A percentile compares a stretch with the other conserved stretches of the same genome.
Conservation (phyloP, 2,797 vertebrate genomes). For the Masticophis lateralis region DNA sequence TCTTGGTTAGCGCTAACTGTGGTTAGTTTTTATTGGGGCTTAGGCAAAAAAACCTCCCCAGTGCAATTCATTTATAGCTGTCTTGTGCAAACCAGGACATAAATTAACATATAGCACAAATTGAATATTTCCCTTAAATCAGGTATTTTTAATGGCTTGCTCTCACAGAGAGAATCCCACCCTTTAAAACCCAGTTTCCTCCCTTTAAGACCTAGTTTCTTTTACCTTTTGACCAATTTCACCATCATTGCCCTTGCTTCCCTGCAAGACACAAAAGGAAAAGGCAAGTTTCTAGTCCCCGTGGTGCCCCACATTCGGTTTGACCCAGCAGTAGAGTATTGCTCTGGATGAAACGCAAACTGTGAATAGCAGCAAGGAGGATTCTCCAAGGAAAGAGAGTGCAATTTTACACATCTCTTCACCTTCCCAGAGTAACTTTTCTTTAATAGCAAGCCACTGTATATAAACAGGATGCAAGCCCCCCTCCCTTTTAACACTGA, state of each 20-base stretch:
- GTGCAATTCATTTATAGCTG: background rate
- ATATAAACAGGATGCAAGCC: no score
- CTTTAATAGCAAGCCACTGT: no score
- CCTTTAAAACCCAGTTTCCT: background rate
- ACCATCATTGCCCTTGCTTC: slow-evolving; percentile 78
- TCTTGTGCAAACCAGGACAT: background rate
- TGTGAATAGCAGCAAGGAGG: background rate
- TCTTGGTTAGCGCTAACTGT: background rate
- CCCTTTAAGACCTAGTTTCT: slow-evolving; percentile 1
- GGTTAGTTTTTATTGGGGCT: background rate
- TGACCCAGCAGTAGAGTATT: background rate
- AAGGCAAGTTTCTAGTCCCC: background rate
- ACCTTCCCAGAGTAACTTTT: background rate
- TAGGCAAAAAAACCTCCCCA: background rate
- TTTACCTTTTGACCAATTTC: slow-evolving; percentile 88
- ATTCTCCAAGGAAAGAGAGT: background rate
- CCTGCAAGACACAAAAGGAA: slow-evolving; percentile 47
- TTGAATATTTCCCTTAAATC: background rate
- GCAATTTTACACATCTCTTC: background rate
- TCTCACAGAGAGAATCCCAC: background rate
- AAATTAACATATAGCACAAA: background rate
- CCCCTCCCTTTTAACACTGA: no score
- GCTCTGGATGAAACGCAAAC: background rate
- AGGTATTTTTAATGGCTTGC: background rate
- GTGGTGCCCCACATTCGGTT: background rate